Evolutionary conservation across 2,113 vertebrate species (phyloP).

Genomic region (Dipodomys ordii): DNA sequence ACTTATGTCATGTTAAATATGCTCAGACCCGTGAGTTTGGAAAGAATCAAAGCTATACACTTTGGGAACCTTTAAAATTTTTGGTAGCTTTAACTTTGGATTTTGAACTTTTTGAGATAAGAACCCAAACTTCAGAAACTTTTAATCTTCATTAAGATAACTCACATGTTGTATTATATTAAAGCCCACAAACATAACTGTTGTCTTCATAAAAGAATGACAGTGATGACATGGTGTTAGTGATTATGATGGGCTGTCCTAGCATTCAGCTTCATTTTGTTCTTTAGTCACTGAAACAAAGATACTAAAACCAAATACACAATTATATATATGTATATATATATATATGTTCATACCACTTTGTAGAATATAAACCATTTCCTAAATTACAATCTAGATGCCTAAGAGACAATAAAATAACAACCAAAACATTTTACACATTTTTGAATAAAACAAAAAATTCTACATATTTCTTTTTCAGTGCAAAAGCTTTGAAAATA

Average conservation of each 20-base stretch:
- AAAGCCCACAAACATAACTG: not conserved
- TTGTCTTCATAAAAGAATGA: not conserved
- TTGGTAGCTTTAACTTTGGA: constrained; percentile 55
- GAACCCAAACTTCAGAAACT: constrained; percentile 54
- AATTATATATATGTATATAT: constrained; percentile 66
- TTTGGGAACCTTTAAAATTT: constrained; percentile 33
- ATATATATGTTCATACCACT: constrained; percentile 70
- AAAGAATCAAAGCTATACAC: constrained; percentile 45
- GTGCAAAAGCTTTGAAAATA: constrained; percentile 81
- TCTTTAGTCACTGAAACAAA: constrained; percentile 68
- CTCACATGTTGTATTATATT: not conserved
- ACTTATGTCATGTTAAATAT: constrained; percentile 16
- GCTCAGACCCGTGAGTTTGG: not conserved
- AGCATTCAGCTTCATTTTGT: constrained; percentile 71
- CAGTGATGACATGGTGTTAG: constrained; percentile 22
- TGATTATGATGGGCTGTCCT: constrained; percentile 29
- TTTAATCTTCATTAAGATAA: constrained; percentile 13
- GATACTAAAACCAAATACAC: constrained; percentile 71
- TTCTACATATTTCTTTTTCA: constrained; percentile 67
- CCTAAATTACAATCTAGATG: constrained; percentile 72
- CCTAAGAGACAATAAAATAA: constrained; percentile 68
- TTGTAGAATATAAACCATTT: constrained; percentile 72
- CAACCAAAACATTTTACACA: constrained; percentile 12
- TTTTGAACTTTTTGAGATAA: constrained; percentile 42
- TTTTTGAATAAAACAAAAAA: constrained; percentile 62